Percentiles rank a stretch among this genome's conserved stretches.
Evolutionary conservation across 2,888 invertebrate genomes (phyloP).

Genomic region (Epirrhoe tristata): DNA sequence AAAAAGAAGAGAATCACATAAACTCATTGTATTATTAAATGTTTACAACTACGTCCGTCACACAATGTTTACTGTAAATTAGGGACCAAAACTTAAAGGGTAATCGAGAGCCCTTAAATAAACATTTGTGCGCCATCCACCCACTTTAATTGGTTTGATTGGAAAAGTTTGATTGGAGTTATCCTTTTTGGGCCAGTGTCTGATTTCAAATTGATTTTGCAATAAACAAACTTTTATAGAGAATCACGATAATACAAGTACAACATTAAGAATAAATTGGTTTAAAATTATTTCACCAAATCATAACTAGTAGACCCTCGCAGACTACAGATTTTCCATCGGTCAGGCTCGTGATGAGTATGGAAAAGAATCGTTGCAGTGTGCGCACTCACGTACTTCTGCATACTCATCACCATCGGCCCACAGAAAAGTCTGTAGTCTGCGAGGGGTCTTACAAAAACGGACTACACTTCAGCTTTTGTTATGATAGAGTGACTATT

Average conservation of each 20-base stretch:
- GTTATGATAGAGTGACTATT: too few species aligned
- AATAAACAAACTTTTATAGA: constrained; percentile 32
- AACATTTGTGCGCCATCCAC: constrained; percentile 39
- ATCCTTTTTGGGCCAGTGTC: constrained; percentile 38
- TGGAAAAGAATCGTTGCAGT: too few species aligned
- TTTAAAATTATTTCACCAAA: not conserved
- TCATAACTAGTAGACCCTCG: too few species aligned
- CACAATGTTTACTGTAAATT: not conserved
- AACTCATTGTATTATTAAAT: too few species aligned
- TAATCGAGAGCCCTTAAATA: constrained; percentile 36
- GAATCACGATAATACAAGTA: constrained; percentile 18
- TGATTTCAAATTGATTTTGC: constrained; percentile 41
- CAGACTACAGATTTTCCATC: too few species aligned
- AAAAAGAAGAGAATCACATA: too few species aligned
- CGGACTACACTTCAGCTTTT: too few species aligned
- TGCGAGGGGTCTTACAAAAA: too few species aligned
- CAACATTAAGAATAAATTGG: not conserved
- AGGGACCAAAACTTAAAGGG: constrained; percentile 15
- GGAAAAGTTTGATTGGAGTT: constrained; percentile 47
- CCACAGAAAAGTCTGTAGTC: too few species aligned
- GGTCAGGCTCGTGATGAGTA: too few species aligned
- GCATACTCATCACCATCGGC: too few species aligned
- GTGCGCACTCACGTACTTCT: too few species aligned
- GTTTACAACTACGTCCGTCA: not conserved
- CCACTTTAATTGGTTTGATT: constrained; percentile 45